These are phyloP conservation scores for Notodonta ziczac DNA, from an alignment of 2,888 invertebrate species.

Conservation along the genomic window DNA sequence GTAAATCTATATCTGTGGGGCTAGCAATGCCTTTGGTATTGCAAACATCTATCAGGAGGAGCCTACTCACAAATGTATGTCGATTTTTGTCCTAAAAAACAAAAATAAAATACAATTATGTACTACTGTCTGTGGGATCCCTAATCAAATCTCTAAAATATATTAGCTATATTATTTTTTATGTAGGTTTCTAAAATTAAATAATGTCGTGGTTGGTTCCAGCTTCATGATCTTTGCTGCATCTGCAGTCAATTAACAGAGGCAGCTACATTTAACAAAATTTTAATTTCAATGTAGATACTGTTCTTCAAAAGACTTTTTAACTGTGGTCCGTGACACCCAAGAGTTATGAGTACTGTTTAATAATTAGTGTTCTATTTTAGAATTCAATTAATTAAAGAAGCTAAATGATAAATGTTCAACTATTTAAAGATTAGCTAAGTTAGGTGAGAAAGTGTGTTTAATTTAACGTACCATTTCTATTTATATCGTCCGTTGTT, in stretches of 20 bases:
- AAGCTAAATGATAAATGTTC: slow-evolving; percentile 20
- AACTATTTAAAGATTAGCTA: slow-evolving; percentile 10
- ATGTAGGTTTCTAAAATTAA: too few relatives aligned
- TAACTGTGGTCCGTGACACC: slow-evolving; percentile 28
- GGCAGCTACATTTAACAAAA: background rate
- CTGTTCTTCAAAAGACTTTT: slow-evolving; percentile 21
- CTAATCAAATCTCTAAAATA: too few relatives aligned
- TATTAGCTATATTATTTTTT: too few relatives aligned
- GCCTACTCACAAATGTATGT: too few relatives aligned
- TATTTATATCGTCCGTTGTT: too few relatives aligned
- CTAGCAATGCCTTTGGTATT: too few relatives aligned
- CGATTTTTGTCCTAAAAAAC: too few relatives aligned
- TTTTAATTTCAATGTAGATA: slow-evolving; percentile 5
- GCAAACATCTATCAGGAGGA: too few relatives aligned
- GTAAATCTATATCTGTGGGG: too few relatives aligned
- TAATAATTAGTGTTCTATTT: slow-evolving; percentile 46
- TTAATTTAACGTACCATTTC: background rate
- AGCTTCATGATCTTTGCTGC: slow-evolving; percentile 8
- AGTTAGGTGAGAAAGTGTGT: background rate
- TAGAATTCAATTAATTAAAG: slow-evolving; percentile 47
- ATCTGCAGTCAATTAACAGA: slow-evolving; percentile 34
- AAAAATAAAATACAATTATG: too few relatives aligned
- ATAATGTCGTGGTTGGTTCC: too few relatives aligned
- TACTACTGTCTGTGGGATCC: too few relatives aligned
- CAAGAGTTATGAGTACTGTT: slow-evolving; percentile 34